Conservation (phyloP, 2,113 vertebrate genomes). For the Perca schrenkii region DNA sequence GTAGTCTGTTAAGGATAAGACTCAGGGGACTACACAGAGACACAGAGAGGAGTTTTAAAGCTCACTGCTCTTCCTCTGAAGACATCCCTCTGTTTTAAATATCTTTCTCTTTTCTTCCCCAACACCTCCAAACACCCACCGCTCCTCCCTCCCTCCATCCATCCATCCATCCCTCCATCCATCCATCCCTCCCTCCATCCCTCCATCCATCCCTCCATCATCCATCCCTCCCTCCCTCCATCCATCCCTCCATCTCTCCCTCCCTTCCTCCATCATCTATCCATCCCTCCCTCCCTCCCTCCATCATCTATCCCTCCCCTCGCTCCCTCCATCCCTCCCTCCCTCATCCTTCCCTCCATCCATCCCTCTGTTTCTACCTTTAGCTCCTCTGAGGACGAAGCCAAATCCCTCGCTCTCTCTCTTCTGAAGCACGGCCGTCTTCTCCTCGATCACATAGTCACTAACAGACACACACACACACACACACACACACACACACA, state of each 20-base stretch:
- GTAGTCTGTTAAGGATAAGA: neutral
- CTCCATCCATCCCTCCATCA: too few relatives aligned
- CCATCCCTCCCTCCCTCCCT: neutral
- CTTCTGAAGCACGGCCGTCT: conserved; percentile 81
- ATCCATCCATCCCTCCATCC: too few relatives aligned
- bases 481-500: too few relatives aligned
- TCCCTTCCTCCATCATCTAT: neutral
- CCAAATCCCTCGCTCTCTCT: conserved; percentile 82
- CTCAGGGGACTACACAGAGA: neutral
- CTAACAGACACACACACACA: conserved; percentile 35
- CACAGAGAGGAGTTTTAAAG: conserved; percentile 19
- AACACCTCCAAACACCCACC: conserved; percentile 47
- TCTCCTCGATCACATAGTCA: conserved; percentile 83
- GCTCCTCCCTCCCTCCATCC: neutral
- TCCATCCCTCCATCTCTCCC: too few relatives aligned
- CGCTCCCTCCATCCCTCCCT: neutral
- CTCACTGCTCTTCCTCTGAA: conserved; percentile 9
- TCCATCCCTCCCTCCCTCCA: too few relatives aligned
- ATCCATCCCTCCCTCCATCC: too few relatives aligned
- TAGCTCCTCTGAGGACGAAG: conserved; percentile 82
- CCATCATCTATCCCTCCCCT: neutral
- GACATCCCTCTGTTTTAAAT: conserved; percentile 24
- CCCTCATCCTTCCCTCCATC: neutral
- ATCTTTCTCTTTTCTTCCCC: conserved; percentile 13
- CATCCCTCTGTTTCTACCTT: conserved; percentile 66